A percentile compares a stretch with the other conserved stretches of the same genome.
These are phyloP conservation scores for Cephus pulcher DNA, from an alignment of 2,888 invertebrate species.

Conservation along the genomic window DNA sequence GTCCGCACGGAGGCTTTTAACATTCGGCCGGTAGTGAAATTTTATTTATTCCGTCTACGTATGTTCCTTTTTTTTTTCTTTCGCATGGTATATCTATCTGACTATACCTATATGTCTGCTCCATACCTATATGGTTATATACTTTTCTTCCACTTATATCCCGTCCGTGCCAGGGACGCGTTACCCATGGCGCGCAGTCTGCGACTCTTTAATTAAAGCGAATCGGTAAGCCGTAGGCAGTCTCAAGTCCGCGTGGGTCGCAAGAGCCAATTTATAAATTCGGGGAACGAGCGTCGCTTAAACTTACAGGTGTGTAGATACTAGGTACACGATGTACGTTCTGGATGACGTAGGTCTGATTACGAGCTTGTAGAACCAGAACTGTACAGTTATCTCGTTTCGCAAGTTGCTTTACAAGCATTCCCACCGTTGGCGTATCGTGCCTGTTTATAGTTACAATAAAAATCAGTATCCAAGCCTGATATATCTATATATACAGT, in stretches of 20 bases:
- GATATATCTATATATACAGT: not conserved
- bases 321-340: not conserved
- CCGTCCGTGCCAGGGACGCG: not conserved
- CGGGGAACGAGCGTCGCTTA: not conserved
- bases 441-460: not conserved
- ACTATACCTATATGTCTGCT: not conserved
- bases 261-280: slow-evolving; percentile 3
- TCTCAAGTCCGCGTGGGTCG: slow-evolving; percentile 2
- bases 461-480: no score
- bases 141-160: not conserved
- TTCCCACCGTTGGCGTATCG: not conserved
- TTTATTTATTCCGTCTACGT: slow-evolving; percentile 1
- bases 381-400: not conserved
- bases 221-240: not conserved
- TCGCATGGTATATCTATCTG: not conserved
- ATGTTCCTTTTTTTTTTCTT: not conserved
- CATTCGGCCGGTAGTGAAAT: slow-evolving; percentile 8
- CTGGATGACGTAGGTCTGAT: not conserved
- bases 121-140: not conserved
- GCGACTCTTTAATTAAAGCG: slow-evolving; percentile 3
- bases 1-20: slow-evolving; percentile 22
- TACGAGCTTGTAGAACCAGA: not conserved
- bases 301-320: not conserved
- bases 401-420: not conserved
- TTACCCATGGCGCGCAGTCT: not conserved